Evolutionary conservation across 1,140 invertebrate species (phyloP).

Genomic region (Cepaea nemoralis): DNA sequence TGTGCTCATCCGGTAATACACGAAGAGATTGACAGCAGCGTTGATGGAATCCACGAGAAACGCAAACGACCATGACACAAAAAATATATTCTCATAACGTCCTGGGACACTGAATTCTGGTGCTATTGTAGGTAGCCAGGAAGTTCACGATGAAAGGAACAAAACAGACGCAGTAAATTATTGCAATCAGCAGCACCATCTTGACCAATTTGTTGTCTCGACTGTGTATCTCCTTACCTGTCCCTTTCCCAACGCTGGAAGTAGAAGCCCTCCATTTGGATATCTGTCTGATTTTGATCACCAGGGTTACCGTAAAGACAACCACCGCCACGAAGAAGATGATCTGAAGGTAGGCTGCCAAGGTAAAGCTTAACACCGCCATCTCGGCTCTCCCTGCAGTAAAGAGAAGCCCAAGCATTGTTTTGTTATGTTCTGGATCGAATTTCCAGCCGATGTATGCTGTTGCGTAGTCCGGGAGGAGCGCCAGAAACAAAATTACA

Average conservation of each 20-base stretch:
- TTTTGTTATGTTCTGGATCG: neutral
- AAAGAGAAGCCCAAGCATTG: neutral
- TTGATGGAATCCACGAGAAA: neutral
- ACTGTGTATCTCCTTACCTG: no score
- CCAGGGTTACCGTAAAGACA: neutral
- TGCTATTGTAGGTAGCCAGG: neutral
- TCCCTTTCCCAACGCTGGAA: no score
- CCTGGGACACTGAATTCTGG: conserved; percentile 9
- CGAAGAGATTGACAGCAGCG: conserved; percentile 1
- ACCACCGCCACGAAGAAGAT: neutral
- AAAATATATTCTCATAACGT: neutral
- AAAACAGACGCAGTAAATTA: neutral
- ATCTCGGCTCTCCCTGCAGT: neutral
- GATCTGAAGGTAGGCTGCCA: neutral
- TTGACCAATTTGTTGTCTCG: neutral
- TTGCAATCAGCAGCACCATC: neutral
- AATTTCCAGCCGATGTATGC: no score
- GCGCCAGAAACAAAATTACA: neutral
- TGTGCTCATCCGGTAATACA: conserved; percentile 13
- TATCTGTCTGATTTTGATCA: neutral
- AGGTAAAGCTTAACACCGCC: neutral
- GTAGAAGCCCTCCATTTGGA: neutral
- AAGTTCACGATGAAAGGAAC: neutral
- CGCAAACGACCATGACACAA: neutral
- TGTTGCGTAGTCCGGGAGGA: neutral